These are phyloP conservation scores for Archaeoteleia sp. DNA, from an alignment of 2,888 invertebrate species.

Conservation along the genomic window DNA sequence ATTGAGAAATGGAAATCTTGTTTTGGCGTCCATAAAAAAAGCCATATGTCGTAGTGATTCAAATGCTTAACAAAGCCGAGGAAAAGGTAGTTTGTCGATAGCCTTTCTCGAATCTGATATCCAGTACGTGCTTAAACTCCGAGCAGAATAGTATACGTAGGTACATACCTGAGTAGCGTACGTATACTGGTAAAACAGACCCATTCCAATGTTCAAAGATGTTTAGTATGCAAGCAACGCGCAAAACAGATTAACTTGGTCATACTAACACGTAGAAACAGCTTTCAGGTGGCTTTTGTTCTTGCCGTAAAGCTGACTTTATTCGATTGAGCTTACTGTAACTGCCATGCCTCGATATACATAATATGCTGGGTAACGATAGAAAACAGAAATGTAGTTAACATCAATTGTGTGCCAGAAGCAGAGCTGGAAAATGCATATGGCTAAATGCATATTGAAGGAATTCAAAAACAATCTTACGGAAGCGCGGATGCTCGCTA, in stretches of 20 bases:
- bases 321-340: slow-evolving; percentile 53
- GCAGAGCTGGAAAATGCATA: too few species aligned
- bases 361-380: slow-evolving; percentile 29
- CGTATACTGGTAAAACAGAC: slow-evolving; percentile 47
- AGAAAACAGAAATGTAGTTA: slow-evolving; percentile 8
- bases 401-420: too few species aligned
- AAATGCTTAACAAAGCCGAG: slow-evolving; percentile 18
- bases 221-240: slow-evolving; percentile 54
- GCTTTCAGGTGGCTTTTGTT: slow-evolving; percentile 53
- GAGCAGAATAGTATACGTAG: slow-evolving; percentile 33
- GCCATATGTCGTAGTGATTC: slow-evolving; percentile 17
- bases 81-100: slow-evolving; percentile 39
- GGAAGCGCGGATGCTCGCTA: too few species aligned
- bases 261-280: slow-evolving; percentile 52
- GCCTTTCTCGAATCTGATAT: slow-evolving; percentile 48
- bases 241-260: slow-evolving; percentile 54
- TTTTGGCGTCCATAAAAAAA: slow-evolving; percentile 3
- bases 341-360: slow-evolving; percentile 36
- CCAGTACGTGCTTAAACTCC: slow-evolving; percentile 49
- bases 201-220: slow-evolving; percentile 31
- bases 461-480: too few species aligned
- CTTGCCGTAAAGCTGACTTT: slow-evolving; percentile 50
- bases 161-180: slow-evolving; percentile 23
- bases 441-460: too few species aligned
- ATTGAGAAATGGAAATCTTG: not conserved